A percentile compares a stretch with the other conserved stretches of the same genome.
phyloP scores from a whole-genome alignment of 2,888 invertebrate genomes.

The Acheta domesticus region DNA sequence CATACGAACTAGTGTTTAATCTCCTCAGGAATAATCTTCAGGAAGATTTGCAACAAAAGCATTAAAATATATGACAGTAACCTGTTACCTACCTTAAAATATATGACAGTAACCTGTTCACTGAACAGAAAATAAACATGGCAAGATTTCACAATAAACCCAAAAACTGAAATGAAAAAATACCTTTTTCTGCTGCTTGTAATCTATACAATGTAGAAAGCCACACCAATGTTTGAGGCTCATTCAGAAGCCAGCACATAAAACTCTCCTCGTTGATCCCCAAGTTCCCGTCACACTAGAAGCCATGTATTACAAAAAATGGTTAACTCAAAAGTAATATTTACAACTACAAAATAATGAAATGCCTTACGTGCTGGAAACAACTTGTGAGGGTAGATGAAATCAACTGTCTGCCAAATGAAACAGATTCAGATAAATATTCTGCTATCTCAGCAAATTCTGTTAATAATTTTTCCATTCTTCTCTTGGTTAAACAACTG shows the following conservation, averaged over 20 bases:
- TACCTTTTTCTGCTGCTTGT: slow-evolving; percentile 58
- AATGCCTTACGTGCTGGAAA: slow-evolving; percentile 60
- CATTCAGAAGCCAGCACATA: slow-evolving; percentile 65
- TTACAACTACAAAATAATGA: neutral
- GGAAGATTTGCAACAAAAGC: too few species aligned
- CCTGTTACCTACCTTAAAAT: too few species aligned
- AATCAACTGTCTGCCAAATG: slow-evolving; percentile 60
- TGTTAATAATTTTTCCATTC: slow-evolving; percentile 59
- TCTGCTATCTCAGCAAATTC: slow-evolving; percentile 60
- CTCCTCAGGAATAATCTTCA: too few species aligned
- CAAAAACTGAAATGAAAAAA: slow-evolving; percentile 26
- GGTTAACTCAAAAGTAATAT: slow-evolving; percentile 20
- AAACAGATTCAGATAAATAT: slow-evolving; percentile 60
- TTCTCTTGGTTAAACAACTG: slow-evolving; percentile 64
- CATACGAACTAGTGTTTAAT: too few species aligned
- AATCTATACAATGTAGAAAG: slow-evolving; percentile 62
- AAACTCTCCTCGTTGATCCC: slow-evolving; percentile 65
- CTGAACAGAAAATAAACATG: neutral
- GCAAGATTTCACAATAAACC: too few species aligned
- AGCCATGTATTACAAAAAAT: slow-evolving; percentile 32
- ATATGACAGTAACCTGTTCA: too few species aligned
- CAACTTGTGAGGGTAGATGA: slow-evolving; percentile 68
- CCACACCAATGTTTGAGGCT: slow-evolving; percentile 62
- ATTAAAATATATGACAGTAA: too few species aligned
- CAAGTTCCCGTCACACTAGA: slow-evolving; percentile 65